Conservation (phyloP, 2,888 invertebrate species). For the Erannis defoliaria region DNA sequence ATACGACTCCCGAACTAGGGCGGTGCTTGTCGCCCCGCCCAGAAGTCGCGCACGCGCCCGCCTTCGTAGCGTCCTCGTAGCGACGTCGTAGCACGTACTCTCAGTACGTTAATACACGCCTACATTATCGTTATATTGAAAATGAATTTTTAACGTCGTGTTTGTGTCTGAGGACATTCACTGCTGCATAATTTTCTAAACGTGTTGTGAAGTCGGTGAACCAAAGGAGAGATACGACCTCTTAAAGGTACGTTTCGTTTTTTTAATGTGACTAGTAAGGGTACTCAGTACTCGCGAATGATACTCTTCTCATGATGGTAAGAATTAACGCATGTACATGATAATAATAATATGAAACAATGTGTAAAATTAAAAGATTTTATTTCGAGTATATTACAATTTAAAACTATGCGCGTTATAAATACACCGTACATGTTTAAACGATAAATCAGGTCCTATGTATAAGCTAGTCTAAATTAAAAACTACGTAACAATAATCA, state of each 20-base stretch:
- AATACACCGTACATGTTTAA: conserved; percentile 14
- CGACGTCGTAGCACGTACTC: conserved; percentile 48
- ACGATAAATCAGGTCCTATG: conserved; percentile 25
- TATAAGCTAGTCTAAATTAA: conserved; percentile 34
- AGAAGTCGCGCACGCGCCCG: conserved; percentile 76
- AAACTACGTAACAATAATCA: conserved; percentile 28
- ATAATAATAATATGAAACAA: neutral
- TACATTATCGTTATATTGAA: conserved; percentile 83
- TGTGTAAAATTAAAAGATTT: conserved; percentile 7
- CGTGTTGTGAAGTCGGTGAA: conserved; percentile 31
- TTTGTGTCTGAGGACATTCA: conserved; percentile 57
- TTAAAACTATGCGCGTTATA: conserved; percentile 19
- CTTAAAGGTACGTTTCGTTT: neutral
- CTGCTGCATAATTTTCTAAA: conserved; percentile 36
- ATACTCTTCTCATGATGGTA: no score
- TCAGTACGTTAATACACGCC: conserved; percentile 78
- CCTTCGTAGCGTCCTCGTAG: conserved; percentile 47
- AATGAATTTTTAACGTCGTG: conserved; percentile 80
- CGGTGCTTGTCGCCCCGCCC: conserved; percentile 73
- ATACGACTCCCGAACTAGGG: conserved; percentile 50
- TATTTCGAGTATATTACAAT: conserved; percentile 20
- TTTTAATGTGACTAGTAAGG: no score
- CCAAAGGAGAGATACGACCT: conserved; percentile 14
- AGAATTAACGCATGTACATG: no score
- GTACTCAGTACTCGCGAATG: no score